phyloP scores from a whole-genome alignment of 2,797 vertebrate species.

The Anas flavirostris region DNA sequence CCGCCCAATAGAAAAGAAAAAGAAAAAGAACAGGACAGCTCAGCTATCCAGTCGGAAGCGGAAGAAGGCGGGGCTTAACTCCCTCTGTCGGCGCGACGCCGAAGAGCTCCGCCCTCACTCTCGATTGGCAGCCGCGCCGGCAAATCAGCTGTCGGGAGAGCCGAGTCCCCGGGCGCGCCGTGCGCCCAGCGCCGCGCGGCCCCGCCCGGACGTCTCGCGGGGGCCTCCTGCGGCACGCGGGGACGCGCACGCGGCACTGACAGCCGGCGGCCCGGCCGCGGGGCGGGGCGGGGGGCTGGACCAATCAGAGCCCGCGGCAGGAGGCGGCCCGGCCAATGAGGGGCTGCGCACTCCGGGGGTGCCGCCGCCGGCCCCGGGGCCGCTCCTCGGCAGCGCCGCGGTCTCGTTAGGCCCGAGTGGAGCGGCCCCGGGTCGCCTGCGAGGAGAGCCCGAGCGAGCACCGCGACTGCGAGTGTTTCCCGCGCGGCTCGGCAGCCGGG shows the following conservation, averaged over 20 bases:
- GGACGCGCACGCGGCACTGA: fast-evolving
- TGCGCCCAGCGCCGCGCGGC: not conserved
- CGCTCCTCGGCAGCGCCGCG: fast-evolving
- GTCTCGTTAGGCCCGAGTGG: fast-evolving
- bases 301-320: constrained; percentile 40
- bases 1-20: not conserved
- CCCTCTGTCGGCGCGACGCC: not conserved
- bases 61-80: constrained; percentile 21
- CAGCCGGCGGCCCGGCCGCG: fast-evolving
- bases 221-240: not conserved
- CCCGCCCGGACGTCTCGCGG: fast-evolving
- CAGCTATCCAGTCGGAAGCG: constrained; percentile 41
- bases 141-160: not conserved
- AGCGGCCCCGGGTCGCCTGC: too few species aligned
- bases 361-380: fast-evolving
- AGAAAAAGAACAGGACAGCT: constrained; percentile 24
- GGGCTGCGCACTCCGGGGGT: not conserved
- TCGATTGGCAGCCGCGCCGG: not conserved
- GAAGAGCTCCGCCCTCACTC: not conserved
- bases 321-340: constrained; percentile 48
- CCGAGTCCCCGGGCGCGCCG: fast-evolving
- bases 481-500: too few species aligned
- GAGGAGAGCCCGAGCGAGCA: too few species aligned
- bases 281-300: not conserved
- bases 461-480: too few species aligned